Base-by-base conservation (phyloP, 2,797 vertebrate genomes). In the Sparidentex hasta region DNA sequence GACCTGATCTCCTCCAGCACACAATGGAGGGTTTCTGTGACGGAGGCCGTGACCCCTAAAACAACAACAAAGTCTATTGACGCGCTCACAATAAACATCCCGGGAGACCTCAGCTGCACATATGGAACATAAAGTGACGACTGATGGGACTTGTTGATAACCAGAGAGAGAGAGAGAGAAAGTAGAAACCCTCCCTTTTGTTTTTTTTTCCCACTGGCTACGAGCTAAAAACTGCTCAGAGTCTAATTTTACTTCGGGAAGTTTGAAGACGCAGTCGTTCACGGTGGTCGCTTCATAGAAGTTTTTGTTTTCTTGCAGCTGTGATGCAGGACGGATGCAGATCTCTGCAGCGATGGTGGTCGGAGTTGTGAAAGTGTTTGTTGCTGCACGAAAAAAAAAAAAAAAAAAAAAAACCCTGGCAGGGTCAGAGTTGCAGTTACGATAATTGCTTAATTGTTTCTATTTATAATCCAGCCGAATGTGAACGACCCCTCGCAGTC, bases 1-100 rank as follows among this genome's bases (percentile, higher is more conserved):
- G 90, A 86, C 80, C 80, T 48, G 77, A 59, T 67, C 76, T 48
- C 65, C 43, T 74, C 61, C 1, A 11, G 18, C 54, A 41, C 5
- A 94, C 92, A 93, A 94, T 93, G 14, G 85, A 78, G 73, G 58
- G 80, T 87, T 91, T 79, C 78, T 91, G 85, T 47, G 81, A 64
- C 76, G 38, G 82, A 84, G 93, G 91, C 87, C 85, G 16, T 21
- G 86, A 90, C 84, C 91, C 82, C 78, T 56, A 27, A 65, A 84
- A 82, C 56, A 66, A 71, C 78, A 78, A 92, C 91, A 93, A 91
- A 90, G 90, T 88, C 92, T 65, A 93, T 92, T 93, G 92, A 93
- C 71, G 12, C 1, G 33, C 25, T 90, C 73, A 93, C 92, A 94
- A 93, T 93, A 83, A 90, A 85, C 52, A 25, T 88, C 93, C 90